These are phyloP conservation scores for Halocynthia roretzi DNA, from an alignment of 23 tunicate species.

Conservation along the genomic window DNA sequence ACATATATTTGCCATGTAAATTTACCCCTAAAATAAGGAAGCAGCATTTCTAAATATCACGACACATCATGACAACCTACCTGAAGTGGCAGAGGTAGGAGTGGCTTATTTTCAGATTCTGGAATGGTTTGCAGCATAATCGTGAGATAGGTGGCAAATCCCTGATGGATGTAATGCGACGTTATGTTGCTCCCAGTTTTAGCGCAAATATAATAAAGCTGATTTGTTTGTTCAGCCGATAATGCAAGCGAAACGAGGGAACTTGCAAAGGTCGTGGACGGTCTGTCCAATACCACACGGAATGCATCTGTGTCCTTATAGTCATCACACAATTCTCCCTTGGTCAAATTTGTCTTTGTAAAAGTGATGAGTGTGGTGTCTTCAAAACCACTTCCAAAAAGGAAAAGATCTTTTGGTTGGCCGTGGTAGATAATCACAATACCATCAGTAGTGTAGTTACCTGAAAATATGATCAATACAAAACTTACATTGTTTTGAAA, in stretches of 20 bases:
- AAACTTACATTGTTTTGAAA: too few relatives aligned
- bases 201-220: conserved; percentile 39
- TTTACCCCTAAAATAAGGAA: neutral
- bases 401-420: conserved; percentile 5
- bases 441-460: conserved; percentile 20
- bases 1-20: neutral
- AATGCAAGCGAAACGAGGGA: conserved; percentile 9
- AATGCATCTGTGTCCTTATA: conserved; percentile 32
- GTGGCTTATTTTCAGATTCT: neutral
- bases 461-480: conserved; percentile 1
- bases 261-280: conserved; percentile 14
- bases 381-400: conserved; percentile 44
- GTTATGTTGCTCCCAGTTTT: conserved; percentile 19
- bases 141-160: conserved; percentile 35
- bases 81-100: conserved; percentile 75
- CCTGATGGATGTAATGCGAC: conserved; percentile 45
- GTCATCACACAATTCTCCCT: conserved; percentile 50
- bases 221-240: conserved; percentile 1
- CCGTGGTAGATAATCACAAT: conserved; percentile 11
- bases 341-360: conserved; percentile 4
- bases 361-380: conserved; percentile 23
- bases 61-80: neutral
- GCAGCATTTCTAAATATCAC: neutral
- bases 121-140: conserved; percentile 23
- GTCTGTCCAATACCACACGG: neutral